Percentiles rank a stretch among this genome's conserved stretches.
Evolutionary conservation across 2,888 invertebrate species (phyloP).

Genomic region (Eulithis prunata): DNA sequence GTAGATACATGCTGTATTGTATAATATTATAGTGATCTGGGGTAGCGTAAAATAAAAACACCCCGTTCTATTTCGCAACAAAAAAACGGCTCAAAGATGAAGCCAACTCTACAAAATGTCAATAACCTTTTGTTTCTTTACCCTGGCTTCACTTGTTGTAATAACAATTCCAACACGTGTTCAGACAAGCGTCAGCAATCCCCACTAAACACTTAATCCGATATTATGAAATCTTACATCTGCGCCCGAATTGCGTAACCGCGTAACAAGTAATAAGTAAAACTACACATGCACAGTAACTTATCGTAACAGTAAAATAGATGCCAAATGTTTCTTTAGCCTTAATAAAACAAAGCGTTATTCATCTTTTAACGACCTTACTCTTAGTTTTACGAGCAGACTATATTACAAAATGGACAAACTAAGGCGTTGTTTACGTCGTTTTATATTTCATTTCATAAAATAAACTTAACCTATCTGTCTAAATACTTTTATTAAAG

Average conservation of each 20-base stretch:
- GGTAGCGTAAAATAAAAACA: no score
- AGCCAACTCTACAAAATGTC: constrained; percentile 7
- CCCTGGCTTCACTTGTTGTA: constrained; percentile 18
- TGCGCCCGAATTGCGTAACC: constrained; percentile 56
- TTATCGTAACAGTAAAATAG: constrained; percentile 1
- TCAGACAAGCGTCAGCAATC: constrained; percentile 44
- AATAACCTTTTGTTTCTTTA: constrained; percentile 25
- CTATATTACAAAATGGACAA: neutral
- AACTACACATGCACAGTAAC: constrained; percentile 20
- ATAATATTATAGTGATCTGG: no score
- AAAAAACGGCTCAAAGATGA: neutral
- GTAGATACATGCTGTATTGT: no score
- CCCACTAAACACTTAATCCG: constrained; percentile 52
- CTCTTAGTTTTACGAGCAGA: constrained; percentile 1
- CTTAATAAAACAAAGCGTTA: constrained; percentile 2
- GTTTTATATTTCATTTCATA: no score
- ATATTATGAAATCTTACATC: constrained; percentile 68
- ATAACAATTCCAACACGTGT: constrained; percentile 53
- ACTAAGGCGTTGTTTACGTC: neutral
- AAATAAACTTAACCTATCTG: no score
- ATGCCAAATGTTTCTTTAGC: neutral
- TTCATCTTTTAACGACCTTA: neutral
- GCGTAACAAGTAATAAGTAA: constrained; percentile 23
- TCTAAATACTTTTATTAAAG: no score
- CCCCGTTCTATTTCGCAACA: no score